Evolutionary conservation across 2,797 vertebrate genomes (phyloP).

Genomic region (Kryptolebias ocellatus): DNA sequence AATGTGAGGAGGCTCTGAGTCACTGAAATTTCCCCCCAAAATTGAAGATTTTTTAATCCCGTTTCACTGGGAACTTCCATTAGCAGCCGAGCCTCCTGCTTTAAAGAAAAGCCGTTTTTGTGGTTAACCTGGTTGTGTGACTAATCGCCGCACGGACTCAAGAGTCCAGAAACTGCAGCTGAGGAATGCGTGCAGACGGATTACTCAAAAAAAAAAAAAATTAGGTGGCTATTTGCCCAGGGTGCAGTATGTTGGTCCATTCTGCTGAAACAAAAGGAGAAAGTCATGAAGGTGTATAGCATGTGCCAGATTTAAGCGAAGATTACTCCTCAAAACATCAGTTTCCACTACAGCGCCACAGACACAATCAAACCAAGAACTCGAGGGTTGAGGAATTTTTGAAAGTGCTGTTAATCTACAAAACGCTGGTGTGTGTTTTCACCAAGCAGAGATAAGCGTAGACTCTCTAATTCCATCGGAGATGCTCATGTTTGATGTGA

Average conservation of each 20-base stretch:
- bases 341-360: too few relatives aligned
- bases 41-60: too few relatives aligned
- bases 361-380: too few relatives aligned
- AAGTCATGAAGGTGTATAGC: too few relatives aligned
- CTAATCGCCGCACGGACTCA: neutral
- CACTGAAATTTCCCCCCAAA: neutral
- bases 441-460: too few relatives aligned
- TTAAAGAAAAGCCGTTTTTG: neutral
- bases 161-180: neutral
- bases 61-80: neutral
- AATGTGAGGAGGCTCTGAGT: neutral
- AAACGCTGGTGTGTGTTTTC: too few relatives aligned
- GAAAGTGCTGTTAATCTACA: neutral
- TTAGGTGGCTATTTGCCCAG: neutral
- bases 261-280: too few relatives aligned
- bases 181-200: neutral
- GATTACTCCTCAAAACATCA: too few relatives aligned
- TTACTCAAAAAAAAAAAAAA: neutral
- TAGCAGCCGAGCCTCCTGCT: neutral
- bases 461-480: neutral
- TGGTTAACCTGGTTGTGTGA: neutral
- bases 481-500: neutral
- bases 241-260: neutral
- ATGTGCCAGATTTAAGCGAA: too few relatives aligned
- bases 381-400: too few relatives aligned